These are phyloP conservation scores for Graphium colonna DNA, from an alignment of 2,888 invertebrate species.

Conservation along the genomic window DNA sequence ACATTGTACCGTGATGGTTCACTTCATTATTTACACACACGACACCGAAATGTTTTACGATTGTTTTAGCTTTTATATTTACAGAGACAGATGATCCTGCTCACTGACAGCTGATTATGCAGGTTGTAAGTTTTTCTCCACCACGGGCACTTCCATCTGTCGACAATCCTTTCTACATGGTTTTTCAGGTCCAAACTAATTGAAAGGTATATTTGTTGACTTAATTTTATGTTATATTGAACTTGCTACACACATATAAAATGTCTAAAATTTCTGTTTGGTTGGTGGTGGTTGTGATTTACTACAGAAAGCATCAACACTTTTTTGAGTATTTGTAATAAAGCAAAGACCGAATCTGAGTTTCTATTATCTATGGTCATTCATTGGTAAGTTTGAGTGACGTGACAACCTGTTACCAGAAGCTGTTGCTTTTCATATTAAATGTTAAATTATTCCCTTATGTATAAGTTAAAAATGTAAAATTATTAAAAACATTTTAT, in stretches of 20 bases:
- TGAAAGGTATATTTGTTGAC: constrained; percentile 49
- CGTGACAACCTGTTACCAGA: constrained; percentile 31
- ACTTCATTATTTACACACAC: constrained; percentile 62
- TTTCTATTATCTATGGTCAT: constrained; percentile 57
- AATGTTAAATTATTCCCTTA: no score
- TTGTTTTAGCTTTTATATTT: constrained; percentile 78
- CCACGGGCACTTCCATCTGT: constrained; percentile 73
- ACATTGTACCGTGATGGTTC: constrained; percentile 61
- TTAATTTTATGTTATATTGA: constrained; percentile 66
- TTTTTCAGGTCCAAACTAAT: constrained; percentile 47
- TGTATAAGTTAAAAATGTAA: no score
- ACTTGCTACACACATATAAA: constrained; percentile 65
- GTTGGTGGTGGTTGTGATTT: constrained; percentile 70
- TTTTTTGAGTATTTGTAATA: constrained; percentile 75
- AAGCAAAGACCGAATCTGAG: constrained; percentile 44
- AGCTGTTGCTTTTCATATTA: no score
- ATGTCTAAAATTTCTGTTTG: constrained; percentile 74
- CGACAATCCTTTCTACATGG: constrained; percentile 54
- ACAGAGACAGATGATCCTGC: constrained; percentile 80
- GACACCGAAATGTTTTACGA: constrained; percentile 65
- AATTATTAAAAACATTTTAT: no score
- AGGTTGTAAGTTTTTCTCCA: constrained; percentile 78
- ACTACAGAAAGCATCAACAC: constrained; percentile 80
- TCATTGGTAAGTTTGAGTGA: constrained; percentile 44
- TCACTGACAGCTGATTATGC: constrained; percentile 81